Percentiles rank a stretch among this genome's conserved stretches.
Evolutionary conservation across 37 sponge, comb jelly and placozoan genomes (phyloP).

Genomic region (Amphimedon queenslandica): DNA sequence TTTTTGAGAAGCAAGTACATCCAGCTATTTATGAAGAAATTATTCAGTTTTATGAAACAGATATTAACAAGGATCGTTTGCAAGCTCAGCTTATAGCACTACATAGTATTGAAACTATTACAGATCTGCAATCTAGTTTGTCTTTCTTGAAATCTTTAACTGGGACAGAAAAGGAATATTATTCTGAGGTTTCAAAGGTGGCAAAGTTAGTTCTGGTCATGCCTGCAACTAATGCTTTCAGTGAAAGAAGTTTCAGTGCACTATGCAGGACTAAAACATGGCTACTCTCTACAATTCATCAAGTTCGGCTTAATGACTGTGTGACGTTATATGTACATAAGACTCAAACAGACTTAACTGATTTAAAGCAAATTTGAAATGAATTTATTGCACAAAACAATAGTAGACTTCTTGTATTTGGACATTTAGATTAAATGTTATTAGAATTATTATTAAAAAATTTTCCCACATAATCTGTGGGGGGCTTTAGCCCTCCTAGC

Average conservation of each 20-base stretch:
- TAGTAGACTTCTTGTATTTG: not conserved
- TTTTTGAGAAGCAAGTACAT: not conserved
- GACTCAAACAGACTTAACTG: constrained; percentile 22
- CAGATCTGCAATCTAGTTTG: constrained; percentile 11
- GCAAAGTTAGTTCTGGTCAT: constrained; percentile 36
- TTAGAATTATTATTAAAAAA: too few species aligned
- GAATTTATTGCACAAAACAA: constrained; percentile 28
- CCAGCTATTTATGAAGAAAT: not conserved
- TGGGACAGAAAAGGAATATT: not conserved
- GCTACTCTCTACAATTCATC: constrained; percentile 31
- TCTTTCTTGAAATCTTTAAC: constrained; percentile 14
- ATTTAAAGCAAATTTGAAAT: constrained; percentile 13
- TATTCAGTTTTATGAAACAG: constrained; percentile 18
- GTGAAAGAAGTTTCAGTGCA: constrained; percentile 42
- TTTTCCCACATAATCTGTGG: too few species aligned
- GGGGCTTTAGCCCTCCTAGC: too few species aligned
- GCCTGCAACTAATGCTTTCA: too few species aligned
- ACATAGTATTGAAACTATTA: not conserved
- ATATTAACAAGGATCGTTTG: constrained; percentile 16
- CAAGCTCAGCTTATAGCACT: constrained; percentile 21
- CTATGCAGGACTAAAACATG: constrained; percentile 44
- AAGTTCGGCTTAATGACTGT: constrained; percentile 33
- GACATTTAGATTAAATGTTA: too few species aligned
- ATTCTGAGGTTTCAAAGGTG: constrained; percentile 33
- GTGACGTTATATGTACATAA: constrained; percentile 55